Evolutionary conservation across 1,140 invertebrate genomes (phyloP).

Genomic region (Whitmania pigra): DNA sequence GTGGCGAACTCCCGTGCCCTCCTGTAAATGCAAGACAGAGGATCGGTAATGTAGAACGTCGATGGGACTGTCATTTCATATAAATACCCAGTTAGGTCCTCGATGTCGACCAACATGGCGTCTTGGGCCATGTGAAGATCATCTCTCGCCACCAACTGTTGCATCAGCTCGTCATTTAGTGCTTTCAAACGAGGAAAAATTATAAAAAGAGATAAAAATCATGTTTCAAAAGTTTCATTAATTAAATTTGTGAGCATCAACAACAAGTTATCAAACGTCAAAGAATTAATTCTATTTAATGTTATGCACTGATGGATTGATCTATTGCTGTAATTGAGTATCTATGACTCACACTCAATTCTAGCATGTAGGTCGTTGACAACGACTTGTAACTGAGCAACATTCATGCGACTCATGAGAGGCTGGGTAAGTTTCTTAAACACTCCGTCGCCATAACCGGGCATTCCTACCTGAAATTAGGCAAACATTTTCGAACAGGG

Average conservation of each 20-base stretch:
- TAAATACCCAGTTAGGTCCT: slow-evolving; percentile 85
- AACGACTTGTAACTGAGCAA: slow-evolving; percentile 84
- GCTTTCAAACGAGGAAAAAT: slow-evolving; percentile 36
- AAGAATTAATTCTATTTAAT: neutral
- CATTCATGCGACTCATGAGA: slow-evolving; percentile 76
- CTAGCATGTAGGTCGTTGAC: slow-evolving; percentile 84
- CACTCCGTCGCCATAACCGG: slow-evolving; percentile 60
- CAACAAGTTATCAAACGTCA: neutral
- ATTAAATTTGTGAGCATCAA: neutral
- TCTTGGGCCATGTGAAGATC: slow-evolving; percentile 93
- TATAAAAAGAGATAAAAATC: neutral
- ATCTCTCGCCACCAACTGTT: slow-evolving; percentile 71
- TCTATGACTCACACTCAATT: slow-evolving; percentile 59
- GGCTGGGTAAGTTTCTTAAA: slow-evolving; percentile 61
- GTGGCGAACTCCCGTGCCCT: slow-evolving; percentile 28
- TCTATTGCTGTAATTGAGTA: neutral
- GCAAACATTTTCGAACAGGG: neutral
- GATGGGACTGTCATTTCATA: neutral
- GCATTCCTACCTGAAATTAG: slow-evolving; percentile 58
- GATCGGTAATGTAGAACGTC: neutral
- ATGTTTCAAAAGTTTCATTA: no score
- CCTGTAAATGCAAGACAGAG: slow-evolving; percentile 23
- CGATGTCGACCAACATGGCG: slow-evolving; percentile 89
- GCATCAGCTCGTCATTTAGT: slow-evolving; percentile 73
- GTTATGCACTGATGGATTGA: neutral